Base-by-base conservation (phyloP, 1,140 invertebrate species). In the Antheraea mylitta region DNA sequence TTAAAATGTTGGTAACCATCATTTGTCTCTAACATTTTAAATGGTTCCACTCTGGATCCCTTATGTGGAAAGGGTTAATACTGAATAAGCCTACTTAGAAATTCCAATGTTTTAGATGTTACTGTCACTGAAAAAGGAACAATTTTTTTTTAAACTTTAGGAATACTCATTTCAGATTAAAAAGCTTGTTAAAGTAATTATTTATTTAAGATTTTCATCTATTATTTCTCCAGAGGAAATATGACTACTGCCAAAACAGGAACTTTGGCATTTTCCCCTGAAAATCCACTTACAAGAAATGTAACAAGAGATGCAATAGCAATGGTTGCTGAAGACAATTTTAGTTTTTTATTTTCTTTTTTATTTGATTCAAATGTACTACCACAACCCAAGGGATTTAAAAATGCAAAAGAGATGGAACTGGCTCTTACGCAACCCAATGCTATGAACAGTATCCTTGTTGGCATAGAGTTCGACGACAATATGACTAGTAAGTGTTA, bases 391-490 rank as follows among this genome's bases (percentile, higher is more conserved):
- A 84, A 83, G 74, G 89, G 85, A 30, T 93, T 73, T 64, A 80
- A 87, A 30, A 84, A 87, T 80, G 85, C 91, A 38, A 60, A 69
- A 42, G 84, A 82, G 71, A 78, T 93, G 76, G 90, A 92, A 69
- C 69, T 73, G 59, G 84, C 86, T 58, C 81, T 93, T 0, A 91
- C 82, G 19, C 78, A 91, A 75, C 87, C 86, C 19, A 85, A 89
- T 81, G 84, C 77, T 58, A 92, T 92, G 87, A 85, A 86, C 73
- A 74, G 78, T 10, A 92, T 90, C 60, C 85, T 93, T 69, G 92
- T 86, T 77, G 93, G 92, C 62, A 91, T 94, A 22, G 87, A 93
- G 72, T 94, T 93, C 87, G 91, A 93, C 74, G 93, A 94, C 68
- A 79, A 66, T 45, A 86, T 92, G 86, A 72, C 81, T 72, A 85